phyloP scores from a whole-genome alignment of 2,888 invertebrate species.

The Brachylomia viminalis region DNA sequence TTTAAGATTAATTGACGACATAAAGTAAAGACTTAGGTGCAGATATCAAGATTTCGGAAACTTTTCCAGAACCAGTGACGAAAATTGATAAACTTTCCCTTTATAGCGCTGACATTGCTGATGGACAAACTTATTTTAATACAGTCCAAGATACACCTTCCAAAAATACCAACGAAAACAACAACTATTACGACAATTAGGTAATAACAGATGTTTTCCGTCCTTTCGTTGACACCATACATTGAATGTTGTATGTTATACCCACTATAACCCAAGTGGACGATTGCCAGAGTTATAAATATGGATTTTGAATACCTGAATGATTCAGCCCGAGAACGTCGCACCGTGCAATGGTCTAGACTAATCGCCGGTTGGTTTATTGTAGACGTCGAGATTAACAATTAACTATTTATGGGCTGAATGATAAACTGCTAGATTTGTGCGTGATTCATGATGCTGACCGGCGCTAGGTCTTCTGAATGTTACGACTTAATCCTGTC shows the following conservation, averaged over 20 bases:
- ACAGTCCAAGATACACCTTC: not conserved
- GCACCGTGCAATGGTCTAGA: slow-evolving; percentile 58
- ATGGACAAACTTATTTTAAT: slow-evolving; percentile 10
- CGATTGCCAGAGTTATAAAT: slow-evolving; percentile 76
- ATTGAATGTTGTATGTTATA: slow-evolving; percentile 65
- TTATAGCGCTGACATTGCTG: slow-evolving; percentile 16
- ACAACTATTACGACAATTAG: slow-evolving; percentile 51
- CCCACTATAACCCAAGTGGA: slow-evolving; percentile 67
- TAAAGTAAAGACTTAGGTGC: not conserved
- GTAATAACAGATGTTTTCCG: slow-evolving; percentile 58
- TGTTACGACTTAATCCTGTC: slow-evolving; percentile 54
- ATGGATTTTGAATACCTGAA: slow-evolving; percentile 66
- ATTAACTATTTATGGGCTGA: slow-evolving; percentile 65
- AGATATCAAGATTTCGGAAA: not conserved
- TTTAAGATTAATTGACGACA: not conserved
- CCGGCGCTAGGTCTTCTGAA: slow-evolving; percentile 55
- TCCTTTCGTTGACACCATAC: slow-evolving; percentile 58
- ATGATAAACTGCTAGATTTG: slow-evolving; percentile 63
- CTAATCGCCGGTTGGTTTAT: slow-evolving; percentile 64
- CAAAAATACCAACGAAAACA: slow-evolving; percentile 41
- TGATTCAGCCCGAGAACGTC: slow-evolving; percentile 58
- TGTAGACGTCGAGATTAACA: slow-evolving; percentile 66
- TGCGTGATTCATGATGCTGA: slow-evolving; percentile 59
- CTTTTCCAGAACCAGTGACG: not conserved
- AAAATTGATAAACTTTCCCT: not conserved